Evolutionary conservation across 2,888 invertebrate genomes (phyloP).

Genomic region (Heliconius charithonia): DNA sequence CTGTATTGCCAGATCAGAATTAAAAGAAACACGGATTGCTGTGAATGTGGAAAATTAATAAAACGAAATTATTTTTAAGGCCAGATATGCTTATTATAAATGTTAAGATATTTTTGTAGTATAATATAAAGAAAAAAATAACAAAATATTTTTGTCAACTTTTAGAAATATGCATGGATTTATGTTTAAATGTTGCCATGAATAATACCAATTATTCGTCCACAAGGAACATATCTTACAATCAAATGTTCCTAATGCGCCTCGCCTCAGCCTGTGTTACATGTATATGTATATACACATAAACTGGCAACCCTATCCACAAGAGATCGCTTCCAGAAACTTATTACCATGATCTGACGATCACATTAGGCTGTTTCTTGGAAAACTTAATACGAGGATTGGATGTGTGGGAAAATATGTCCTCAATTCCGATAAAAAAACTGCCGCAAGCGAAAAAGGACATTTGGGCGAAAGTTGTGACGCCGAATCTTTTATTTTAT

Average conservation of each 20-base stretch:
- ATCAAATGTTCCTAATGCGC: background rate
- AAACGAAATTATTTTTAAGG: background rate
- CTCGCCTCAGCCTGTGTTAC: background rate
- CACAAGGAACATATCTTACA: background rate
- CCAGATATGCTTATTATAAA: background rate
- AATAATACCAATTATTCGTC: background rate
- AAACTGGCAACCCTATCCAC: slow-evolving; percentile 25
- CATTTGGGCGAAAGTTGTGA: slow-evolving; percentile 36
- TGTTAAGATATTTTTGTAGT: background rate
- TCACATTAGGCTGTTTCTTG: slow-evolving; percentile 48
- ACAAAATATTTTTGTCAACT: background rate
- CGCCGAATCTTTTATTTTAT: slow-evolving; percentile 18
- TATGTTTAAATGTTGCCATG: background rate
- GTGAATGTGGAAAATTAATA: background rate
- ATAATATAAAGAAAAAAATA: background rate
- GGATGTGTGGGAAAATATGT: slow-evolving; percentile 41
- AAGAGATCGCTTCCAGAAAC: slow-evolving; percentile 48
- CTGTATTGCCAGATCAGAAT: slow-evolving; percentile 20
- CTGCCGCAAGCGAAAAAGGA: slow-evolving; percentile 2
- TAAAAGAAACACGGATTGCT: background rate
- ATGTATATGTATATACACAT: background rate
- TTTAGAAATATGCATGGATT: background rate
- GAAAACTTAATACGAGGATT: slow-evolving; percentile 40
- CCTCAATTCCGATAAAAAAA: slow-evolving; percentile 36
- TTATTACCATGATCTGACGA: slow-evolving; percentile 48